Evolutionary conservation across 2,113 vertebrate genomes (phyloP), one percentile per base, ranked within the genome.

Genomic region (Xiphophorus couchianus): DNA sequence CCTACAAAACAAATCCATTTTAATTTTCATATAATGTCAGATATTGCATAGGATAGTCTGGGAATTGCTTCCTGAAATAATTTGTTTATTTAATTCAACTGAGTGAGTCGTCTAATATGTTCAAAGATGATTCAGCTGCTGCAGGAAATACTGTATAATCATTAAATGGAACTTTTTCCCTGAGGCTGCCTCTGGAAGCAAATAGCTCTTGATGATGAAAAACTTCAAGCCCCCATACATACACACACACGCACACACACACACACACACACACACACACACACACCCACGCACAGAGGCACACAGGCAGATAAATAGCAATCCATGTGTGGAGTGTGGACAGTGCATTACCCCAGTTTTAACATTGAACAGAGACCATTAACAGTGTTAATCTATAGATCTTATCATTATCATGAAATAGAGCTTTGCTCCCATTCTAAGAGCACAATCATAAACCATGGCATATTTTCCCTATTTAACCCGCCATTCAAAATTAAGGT

Each of bases 311-410:
- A 78, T 81, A 65, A 87, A 86, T 78, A 76, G 77, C 69, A 79
- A 65, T 84, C 68, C 30, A 25, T 28, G 68, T 60, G 71, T 71
- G 61, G 42, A 76, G 65, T 63, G 72, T 80, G 69, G 48, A 67
- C 51, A 75, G 83, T 75, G 39, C 86, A 89, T 92, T 92, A 91
- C 61, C 88, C 89, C 79, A 92, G 82, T 89, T 90, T 60, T 69
- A 42, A 44, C 83, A 89, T 85, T 83, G 91, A 89, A 79, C 44
- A 58, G 25, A 60, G 67, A 76, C 68, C 88, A 92, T 91, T 91
- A 91, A 72, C 76, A 29, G 75, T 73, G 73, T 66, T 86, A 81
- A 90, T 88, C 87, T 87, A 87, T 88, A 71, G 66, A 87, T 85
- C 66, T 51, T 83, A 87, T 73, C 82, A 71, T 48, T 13, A 84